Base-by-base conservation (phyloP, 1,140 invertebrate species). In the Brachionus manjavacas region DNA sequence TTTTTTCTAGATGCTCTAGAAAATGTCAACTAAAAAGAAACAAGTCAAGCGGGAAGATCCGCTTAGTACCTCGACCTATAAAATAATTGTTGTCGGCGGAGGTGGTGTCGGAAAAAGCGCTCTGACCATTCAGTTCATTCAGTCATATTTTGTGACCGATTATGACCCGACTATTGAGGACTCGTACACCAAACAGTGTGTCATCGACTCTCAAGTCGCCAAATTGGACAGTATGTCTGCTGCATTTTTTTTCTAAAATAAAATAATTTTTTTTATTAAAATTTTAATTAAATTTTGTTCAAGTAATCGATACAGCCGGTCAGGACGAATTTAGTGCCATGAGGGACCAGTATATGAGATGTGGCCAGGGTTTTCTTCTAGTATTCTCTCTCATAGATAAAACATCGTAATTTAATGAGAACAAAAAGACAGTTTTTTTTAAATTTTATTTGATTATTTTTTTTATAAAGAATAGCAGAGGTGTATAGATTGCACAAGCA, bases 321-420 rank as follows among this genome's bases (percentile, higher is more conserved):
- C 96, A 98, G 90, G 96, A 98, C 87, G 96, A 98, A 90, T 99
- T 98, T 88, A 94, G 94, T 88, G 94, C 95, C 11, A 96, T 96
- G 95, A 91, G 95, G 85, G 96, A 95, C 88, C 95, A 96, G 89
- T 96, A 96, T 88, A 95, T 96, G 94, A 91, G 95, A 85, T 89
- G 89, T 66, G 90, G 90, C 7, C 89, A 91, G 85, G 90, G 89
- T 0, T 91, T 90, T 84, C 86, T 90, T 23, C 85, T 90, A 12
- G 95, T 96, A 91, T 99, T 96, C 90, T 94, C 95, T 0, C 93
- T 99, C 9, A 95, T 94, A 7, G 96, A 98, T 89, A 92, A 94
- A 87, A 93, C 94, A 88, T 95, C 94, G 88, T 96, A 98, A 88
- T 95, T 98, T 35, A 4, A 28, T 7, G 86, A 96, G 97, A 89